Evolutionary conservation across 2,888 invertebrate species (phyloP).

Genomic region (Dasysyrphus albostriatus): DNA sequence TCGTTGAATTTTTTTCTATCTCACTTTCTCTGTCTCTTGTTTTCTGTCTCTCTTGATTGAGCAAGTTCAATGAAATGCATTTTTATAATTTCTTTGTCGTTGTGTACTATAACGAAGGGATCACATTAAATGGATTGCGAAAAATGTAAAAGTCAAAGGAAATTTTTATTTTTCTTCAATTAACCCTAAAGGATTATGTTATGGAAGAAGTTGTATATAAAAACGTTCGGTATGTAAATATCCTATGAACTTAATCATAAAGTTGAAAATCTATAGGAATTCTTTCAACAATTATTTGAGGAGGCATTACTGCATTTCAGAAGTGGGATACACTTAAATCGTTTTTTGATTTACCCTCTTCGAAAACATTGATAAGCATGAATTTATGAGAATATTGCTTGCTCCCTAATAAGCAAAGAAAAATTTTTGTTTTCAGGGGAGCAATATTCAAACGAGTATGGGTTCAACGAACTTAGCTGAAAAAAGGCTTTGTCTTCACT

Average conservation of each 20-base stretch:
- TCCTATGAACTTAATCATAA: not conserved
- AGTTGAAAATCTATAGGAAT: not conserved
- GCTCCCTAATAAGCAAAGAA: no score
- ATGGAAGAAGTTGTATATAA: not conserved
- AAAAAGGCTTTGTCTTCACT: no score
- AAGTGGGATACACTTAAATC: not conserved
- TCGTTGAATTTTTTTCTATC: conserved; percentile 24
- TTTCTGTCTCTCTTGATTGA: not conserved
- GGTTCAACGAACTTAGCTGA: no score
- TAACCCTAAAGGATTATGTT: not conserved
- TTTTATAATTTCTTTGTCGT: conserved; percentile 5
- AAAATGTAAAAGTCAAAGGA: not conserved
- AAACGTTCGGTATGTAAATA: not conserved
- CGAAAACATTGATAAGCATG: no score
- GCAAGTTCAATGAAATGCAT: conserved; percentile 38
- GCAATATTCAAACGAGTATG: no score
- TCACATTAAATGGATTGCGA: not conserved
- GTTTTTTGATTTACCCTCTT: no score
- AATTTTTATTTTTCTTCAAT: not conserved
- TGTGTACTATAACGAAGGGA: not conserved
- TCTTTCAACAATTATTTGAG: not conserved
- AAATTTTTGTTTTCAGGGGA: no score
- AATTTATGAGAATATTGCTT: no score
- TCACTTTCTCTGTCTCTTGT: not conserved
- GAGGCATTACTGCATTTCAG: not conserved